These are phyloP conservation scores for Periphyllus acericola DNA, from an alignment of 2,888 invertebrate genomes.

Conservation along the genomic window DNA sequence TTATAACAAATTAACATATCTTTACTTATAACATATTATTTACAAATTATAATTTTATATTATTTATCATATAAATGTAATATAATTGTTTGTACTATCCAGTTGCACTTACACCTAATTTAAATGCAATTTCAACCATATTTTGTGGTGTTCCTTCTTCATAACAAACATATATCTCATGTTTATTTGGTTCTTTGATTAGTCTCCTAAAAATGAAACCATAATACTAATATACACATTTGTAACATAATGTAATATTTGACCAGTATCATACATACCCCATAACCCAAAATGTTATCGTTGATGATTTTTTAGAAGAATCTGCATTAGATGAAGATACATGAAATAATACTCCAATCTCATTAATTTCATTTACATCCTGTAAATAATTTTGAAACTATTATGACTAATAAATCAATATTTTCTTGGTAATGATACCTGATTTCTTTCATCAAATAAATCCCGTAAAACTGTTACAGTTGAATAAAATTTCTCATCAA, in stretches of 20 bases:
- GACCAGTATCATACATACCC: slow-evolving; percentile 71
- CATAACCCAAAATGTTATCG: slow-evolving; percentile 80
- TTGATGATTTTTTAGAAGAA: slow-evolving; percentile 62
- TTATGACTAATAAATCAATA: background rate
- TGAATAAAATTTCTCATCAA: slow-evolving; percentile 43
- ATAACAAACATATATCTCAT: slow-evolving; percentile 88
- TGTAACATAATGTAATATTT: no score
- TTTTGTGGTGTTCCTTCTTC: slow-evolving; percentile 88
- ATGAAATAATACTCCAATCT: slow-evolving; percentile 83
- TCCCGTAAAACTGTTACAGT: slow-evolving; percentile 31
- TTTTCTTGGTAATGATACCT: slow-evolving; percentile 9
- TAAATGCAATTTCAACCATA: slow-evolving; percentile 87
- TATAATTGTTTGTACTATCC: slow-evolving; percentile 63
- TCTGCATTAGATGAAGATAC: slow-evolving; percentile 67
- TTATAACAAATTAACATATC: background rate
- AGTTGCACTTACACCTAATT: slow-evolving; percentile 72
- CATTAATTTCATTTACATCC: slow-evolving; percentile 72
- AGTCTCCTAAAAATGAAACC: slow-evolving; percentile 72
- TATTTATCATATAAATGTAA: no score
- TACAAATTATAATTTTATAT: background rate
- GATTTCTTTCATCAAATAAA: slow-evolving; percentile 22
- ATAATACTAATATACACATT: background rate
- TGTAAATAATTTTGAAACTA: background rate
- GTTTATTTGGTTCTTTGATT: slow-evolving; percentile 79
- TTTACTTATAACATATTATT: background rate